Evolutionary conservation across 2,113 vertebrate species (phyloP).

Genomic region (Plotosus lineatus): DNA sequence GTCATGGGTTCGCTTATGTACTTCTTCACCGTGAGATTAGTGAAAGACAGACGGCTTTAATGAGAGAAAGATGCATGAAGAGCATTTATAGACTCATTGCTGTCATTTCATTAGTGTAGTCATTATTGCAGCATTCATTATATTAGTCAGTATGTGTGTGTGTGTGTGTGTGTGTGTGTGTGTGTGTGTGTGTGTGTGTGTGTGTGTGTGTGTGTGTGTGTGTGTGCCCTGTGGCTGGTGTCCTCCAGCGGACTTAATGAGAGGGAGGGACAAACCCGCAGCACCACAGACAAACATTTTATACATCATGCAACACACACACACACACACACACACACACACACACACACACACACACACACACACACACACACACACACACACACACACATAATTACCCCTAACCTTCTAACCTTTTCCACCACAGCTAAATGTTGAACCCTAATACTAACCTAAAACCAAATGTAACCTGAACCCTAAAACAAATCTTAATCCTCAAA

Average conservation of each 20-base stretch:
- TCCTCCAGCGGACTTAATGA: constrained; percentile 49
- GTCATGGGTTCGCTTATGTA: background rate
- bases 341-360: constrained; percentile 57
- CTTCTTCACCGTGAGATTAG: background rate
- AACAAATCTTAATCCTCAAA: no score
- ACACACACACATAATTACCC: no score
- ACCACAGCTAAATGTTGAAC: no score
- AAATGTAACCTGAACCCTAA: no score
- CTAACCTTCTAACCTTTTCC: background rate
- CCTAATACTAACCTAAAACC: no score
- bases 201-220: constrained; percentile 32
- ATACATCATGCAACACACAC: constrained; percentile 67
- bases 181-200: constrained; percentile 24
- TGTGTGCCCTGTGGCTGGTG: constrained; percentile 46
- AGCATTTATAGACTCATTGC: background rate
- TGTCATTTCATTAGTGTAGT: constrained; percentile 4
- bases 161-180: constrained; percentile 27
- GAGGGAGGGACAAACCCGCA: constrained; percentile 69
- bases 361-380: no score
- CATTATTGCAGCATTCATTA: constrained; percentile 32
- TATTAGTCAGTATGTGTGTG: constrained; percentile 3
- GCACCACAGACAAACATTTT: constrained; percentile 62
- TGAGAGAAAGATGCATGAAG: constrained; percentile 7
- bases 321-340: constrained; percentile 64
- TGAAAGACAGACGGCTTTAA: background rate